These are phyloP conservation scores for Porites australiensis DNA, from an alignment of 64 coral and sea anemone genomes.

Conservation along the genomic window DNA sequence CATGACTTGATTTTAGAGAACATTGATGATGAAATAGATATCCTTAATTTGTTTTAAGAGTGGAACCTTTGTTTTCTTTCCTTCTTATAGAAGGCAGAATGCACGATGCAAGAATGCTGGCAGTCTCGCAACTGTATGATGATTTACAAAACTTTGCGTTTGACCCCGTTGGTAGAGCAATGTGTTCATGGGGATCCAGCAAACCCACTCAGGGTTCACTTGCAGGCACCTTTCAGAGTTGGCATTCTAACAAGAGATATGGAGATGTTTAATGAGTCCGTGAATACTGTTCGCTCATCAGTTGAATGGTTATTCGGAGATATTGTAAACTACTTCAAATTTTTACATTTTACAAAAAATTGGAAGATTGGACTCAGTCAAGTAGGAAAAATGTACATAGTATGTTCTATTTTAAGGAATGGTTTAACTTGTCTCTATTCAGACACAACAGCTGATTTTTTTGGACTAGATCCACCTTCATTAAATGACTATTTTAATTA, in stretches of 20 bases:
- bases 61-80: slow-evolving; percentile 4
- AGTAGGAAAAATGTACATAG: neutral
- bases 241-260: slow-evolving; percentile 43
- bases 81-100: slow-evolving; percentile 39
- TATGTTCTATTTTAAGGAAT: slow-evolving; percentile 46
- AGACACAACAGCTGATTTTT: slow-evolving; percentile 39
- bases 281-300: too few relatives aligned
- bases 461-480: slow-evolving; percentile 52
- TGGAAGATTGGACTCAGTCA: neutral
- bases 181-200: slow-evolving; percentile 9
- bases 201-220: slow-evolving; percentile 20
- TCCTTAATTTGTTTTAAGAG: neutral
- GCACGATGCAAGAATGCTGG: slow-evolving; percentile 42
- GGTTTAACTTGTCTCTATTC: slow-evolving; percentile 30
- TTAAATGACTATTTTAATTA: slow-evolving; percentile 49
- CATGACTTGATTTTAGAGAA: slow-evolving; percentile 23
- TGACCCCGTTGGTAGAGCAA: slow-evolving; percentile 39
- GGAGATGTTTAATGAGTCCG: slow-evolving; percentile 42
- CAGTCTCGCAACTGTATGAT: slow-evolving; percentile 36
- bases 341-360: too few relatives aligned
- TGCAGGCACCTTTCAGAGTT: slow-evolving; percentile 1
- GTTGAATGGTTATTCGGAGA: too few relatives aligned
- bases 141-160: slow-evolving; percentile 48
- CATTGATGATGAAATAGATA: slow-evolving; percentile 31
- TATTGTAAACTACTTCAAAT: too few relatives aligned